Conservation (phyloP, 2,113 vertebrate genomes). For the Scophthalmus maximus region DNA sequence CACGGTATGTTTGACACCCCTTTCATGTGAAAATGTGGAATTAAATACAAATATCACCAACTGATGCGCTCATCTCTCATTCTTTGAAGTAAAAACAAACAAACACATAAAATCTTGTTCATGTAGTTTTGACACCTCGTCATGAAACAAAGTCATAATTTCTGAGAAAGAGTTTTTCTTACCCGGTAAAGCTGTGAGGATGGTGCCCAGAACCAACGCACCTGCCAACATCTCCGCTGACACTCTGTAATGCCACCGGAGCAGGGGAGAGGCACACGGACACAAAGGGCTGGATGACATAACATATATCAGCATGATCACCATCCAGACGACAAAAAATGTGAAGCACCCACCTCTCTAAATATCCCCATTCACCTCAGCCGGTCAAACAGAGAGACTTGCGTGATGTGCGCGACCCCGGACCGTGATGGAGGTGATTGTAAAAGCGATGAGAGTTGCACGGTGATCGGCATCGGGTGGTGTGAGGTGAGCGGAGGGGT, state of each 20-base stretch:
- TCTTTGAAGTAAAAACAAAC: background rate
- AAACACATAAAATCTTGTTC: background rate
- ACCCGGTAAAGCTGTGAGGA: conserved; percentile 78
- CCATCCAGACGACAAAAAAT: background rate
- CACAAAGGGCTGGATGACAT: conserved; percentile 16
- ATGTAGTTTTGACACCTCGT: background rate
- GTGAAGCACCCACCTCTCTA: conserved; percentile 52
- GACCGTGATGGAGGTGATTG: conserved; percentile 44
- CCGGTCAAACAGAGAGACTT: conserved; percentile 22
- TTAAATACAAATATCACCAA: background rate
- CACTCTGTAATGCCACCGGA: conserved; percentile 61
- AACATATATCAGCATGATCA: background rate
- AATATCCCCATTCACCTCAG: conserved; percentile 48
- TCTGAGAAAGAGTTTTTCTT: conserved; percentile 15
- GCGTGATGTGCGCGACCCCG: conserved; percentile 13
- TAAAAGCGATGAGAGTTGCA: conserved; percentile 34
- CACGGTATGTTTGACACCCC: background rate
- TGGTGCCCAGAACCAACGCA: conserved; percentile 69
- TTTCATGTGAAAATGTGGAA: conserved; percentile 1
- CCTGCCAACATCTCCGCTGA: conserved; percentile 81
- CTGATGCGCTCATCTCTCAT: background rate
- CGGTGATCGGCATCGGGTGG: conserved; percentile 29
- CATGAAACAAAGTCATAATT: background rate
- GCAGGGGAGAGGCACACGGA: conserved; percentile 21
- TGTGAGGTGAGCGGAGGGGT: conserved; percentile 42